A percentile compares a stretch with the other conserved stretches of the same genome.
Evolutionary conservation across 1,140 invertebrate species (phyloP).

Genomic region (Megathymus violae): DNA sequence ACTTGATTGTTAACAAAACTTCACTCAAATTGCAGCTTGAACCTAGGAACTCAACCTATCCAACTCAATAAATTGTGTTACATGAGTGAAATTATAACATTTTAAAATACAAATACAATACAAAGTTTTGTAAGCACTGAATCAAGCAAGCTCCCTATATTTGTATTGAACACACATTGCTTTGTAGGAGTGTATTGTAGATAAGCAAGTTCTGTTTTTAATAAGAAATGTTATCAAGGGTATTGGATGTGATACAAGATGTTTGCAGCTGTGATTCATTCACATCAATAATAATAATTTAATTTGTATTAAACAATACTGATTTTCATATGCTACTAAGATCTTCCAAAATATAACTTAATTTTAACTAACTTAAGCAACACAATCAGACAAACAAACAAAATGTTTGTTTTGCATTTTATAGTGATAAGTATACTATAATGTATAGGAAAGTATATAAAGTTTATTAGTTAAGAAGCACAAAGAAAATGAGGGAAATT

Average conservation of each 20-base stretch:
- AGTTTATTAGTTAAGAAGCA: no score
- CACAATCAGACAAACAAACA: no score
- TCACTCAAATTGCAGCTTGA: slow-evolving; percentile 25
- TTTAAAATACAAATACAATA: slow-evolving; percentile 28
- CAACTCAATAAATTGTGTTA: slow-evolving; percentile 11
- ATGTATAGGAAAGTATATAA: no score
- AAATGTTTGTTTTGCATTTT: no score
- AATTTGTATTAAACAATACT: not conserved
- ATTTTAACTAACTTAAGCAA: no score
- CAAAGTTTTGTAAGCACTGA: slow-evolving; percentile 34
- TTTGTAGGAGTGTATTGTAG: slow-evolving; percentile 30
- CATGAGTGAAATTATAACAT: slow-evolving; percentile 27
- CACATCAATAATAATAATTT: slow-evolving; percentile 37
- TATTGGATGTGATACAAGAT: slow-evolving; percentile 63
- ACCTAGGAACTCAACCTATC: slow-evolving; percentile 19
- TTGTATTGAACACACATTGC: slow-evolving; percentile 44
- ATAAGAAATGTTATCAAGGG: slow-evolving; percentile 68
- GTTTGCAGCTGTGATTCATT: slow-evolving; percentile 66
- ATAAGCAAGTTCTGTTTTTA: slow-evolving; percentile 64
- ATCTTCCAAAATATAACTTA: no score
- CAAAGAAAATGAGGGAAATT: no score
- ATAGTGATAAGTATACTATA: no score
- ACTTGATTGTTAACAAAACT: slow-evolving; percentile 48
- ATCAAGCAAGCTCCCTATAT: slow-evolving; percentile 41
- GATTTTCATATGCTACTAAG: no score